Conservation (phyloP, 2,797 vertebrate species). For the Alcedo atthis region DNA sequence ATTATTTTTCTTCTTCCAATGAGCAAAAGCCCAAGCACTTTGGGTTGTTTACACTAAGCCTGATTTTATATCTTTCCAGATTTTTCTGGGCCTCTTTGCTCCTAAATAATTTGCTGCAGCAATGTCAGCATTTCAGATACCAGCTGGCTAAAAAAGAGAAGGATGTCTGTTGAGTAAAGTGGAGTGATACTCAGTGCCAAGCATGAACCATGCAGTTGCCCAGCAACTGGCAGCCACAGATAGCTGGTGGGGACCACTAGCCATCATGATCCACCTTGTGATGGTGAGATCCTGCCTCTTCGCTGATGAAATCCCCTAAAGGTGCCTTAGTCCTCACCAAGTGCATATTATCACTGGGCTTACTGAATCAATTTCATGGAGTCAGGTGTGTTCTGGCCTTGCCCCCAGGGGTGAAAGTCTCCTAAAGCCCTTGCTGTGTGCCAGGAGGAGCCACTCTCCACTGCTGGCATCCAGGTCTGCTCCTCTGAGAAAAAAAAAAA, state of each 20-base stretch:
- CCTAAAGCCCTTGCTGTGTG: neutral
- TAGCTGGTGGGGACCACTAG: accelerated
- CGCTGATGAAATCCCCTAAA: neutral
- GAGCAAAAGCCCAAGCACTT: neutral
- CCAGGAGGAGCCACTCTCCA: neutral
- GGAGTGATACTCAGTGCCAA: neutral
- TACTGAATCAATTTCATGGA: neutral
- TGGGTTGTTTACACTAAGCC: neutral
- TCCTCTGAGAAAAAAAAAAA: neutral
- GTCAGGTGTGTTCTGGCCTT: neutral
- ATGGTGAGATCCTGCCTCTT: neutral
- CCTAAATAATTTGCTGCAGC: neutral
- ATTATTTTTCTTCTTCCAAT: neutral
- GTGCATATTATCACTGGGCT: neutral
- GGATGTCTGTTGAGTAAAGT: neutral
- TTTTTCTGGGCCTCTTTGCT: neutral
- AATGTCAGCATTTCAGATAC: neutral
- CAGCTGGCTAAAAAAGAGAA: neutral
- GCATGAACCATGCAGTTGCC: neutral
- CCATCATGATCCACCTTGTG: neutral
- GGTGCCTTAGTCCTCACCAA: neutral
- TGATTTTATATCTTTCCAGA: neutral
- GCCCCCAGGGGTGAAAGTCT: neutral
- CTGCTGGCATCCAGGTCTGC: neutral
- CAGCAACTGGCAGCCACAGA: slow-evolving; percentile 56